These are phyloP conservation scores for Aphaenogaster floridana DNA, from an alignment of 1,140 invertebrate species.

Conservation along the genomic window DNA sequence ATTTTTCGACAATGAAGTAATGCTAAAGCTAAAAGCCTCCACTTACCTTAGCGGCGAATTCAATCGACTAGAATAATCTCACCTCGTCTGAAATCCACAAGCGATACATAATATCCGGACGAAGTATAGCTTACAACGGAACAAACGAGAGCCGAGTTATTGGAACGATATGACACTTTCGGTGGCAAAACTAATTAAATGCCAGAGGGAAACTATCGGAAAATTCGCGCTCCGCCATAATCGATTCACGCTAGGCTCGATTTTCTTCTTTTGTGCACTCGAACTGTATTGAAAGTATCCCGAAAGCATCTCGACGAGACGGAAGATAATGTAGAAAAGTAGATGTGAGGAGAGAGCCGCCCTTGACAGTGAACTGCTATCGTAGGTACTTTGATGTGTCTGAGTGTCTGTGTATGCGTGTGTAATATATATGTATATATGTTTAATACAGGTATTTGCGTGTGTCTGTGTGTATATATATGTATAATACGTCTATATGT, in stretches of 20 bases:
- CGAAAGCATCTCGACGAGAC: conserved; percentile 49
- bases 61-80: conserved; percentile 43
- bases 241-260: conserved; percentile 39
- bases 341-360: conserved; percentile 66
- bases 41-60: background rate
- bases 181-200: conserved; percentile 27
- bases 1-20: background rate
- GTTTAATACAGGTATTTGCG: conserved; percentile 23
- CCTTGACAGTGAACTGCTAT: conserved; percentile 71
- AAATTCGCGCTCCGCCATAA: conserved; percentile 39
- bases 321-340: conserved; percentile 51
- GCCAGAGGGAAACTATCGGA: conserved; percentile 20
- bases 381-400: conserved; percentile 66
- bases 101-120: background rate
- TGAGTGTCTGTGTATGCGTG: conserved; percentile 16
- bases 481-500: conserved; percentile 56
- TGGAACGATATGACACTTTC: background rate
- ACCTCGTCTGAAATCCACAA: conserved; percentile 15
- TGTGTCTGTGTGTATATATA: conserved; percentile 34
- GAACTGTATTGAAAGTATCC: conserved; percentile 66
- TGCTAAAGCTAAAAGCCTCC: background rate
- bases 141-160: conserved; percentile 1
- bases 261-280: conserved; percentile 70
- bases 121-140: conserved; percentile 13
- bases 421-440: conserved; percentile 4